Percentiles rank a stretch among this genome's conserved stretches.
These are phyloP conservation scores for Octomys mimax DNA, from an alignment of 2,797 vertebrate genomes.

Conservation along the genomic window DNA sequence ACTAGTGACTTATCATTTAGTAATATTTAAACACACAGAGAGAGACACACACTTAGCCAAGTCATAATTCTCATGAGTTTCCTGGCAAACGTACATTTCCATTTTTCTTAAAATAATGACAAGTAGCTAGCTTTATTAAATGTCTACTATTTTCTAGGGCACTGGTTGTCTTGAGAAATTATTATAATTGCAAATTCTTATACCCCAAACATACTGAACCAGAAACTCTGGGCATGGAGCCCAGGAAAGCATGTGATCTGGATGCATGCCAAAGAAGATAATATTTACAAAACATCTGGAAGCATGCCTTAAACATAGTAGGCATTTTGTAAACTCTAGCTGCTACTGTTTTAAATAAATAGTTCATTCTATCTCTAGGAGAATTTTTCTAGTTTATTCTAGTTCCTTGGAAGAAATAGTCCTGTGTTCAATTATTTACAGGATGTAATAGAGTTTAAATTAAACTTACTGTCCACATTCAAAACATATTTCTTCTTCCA, in stretches of 20 bases:
- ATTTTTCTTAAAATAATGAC: slow-evolving; percentile 63
- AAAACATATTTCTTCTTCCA: slow-evolving; percentile 2
- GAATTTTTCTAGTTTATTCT: slow-evolving; percentile 52
- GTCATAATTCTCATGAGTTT: slow-evolving; percentile 50
- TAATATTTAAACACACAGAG: background rate
- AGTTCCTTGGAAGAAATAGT: slow-evolving; percentile 48
- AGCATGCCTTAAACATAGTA: background rate
- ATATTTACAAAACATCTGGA: slow-evolving; percentile 40
- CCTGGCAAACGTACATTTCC: background rate
- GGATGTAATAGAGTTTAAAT: slow-evolving; percentile 29
- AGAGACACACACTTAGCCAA: background rate
- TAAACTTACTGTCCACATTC: slow-evolving; percentile 40
- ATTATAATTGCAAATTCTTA: slow-evolving; percentile 32
- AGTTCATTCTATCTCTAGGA: slow-evolving; percentile 27
- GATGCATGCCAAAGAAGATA: background rate
- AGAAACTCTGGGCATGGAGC: slow-evolving; percentile 13
- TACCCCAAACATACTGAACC: background rate
- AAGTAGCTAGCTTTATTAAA: slow-evolving; percentile 63
- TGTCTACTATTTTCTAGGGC: slow-evolving; percentile 35
- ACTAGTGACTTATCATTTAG: background rate
- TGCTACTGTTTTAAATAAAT: slow-evolving; percentile 50
- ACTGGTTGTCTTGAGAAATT: slow-evolving; percentile 52
- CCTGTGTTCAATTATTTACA: slow-evolving; percentile 48
- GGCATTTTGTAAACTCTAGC: slow-evolving; percentile 58
- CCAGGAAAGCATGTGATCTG: slow-evolving; percentile 23